Conservation (phyloP, 2,888 invertebrate species). For the Lordiphosa fenestrarum region DNA sequence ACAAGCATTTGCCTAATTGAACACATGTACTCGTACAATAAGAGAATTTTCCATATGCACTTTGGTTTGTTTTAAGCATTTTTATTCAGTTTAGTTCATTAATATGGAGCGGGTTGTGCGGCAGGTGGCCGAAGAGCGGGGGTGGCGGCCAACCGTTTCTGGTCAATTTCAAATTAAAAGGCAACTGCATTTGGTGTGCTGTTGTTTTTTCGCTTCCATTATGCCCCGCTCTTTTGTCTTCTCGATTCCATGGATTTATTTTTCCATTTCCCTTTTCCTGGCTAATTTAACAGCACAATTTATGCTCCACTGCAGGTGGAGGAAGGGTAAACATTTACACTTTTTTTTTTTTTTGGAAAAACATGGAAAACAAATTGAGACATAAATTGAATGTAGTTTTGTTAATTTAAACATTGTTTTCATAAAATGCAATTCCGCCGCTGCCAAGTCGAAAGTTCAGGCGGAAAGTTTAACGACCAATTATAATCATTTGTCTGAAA, state of each 20-base stretch:
- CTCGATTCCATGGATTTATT: conserved; percentile 7
- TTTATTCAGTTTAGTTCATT: conserved; percentile 55
- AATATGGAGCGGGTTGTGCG: conserved; percentile 34
- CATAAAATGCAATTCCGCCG: background rate
- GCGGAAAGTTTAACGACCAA: background rate
- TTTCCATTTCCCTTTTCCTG: conserved; percentile 18
- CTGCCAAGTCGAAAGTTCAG: conserved; percentile 4
- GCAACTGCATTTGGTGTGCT: conserved; percentile 21
- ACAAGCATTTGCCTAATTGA: conserved; percentile 57
- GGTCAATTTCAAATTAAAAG: conserved; percentile 69
- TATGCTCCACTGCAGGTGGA: conserved; percentile 43
- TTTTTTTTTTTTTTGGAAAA: conserved; percentile 18
- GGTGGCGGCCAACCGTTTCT: conserved; percentile 1
- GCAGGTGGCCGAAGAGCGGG: background rate
- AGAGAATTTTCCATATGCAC: conserved; percentile 20
- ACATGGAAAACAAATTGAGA: conserved; percentile 49
- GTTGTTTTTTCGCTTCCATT: background rate
- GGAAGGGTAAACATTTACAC: conserved; percentile 1
- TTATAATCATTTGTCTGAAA: background rate
- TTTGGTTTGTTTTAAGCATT: conserved; percentile 4
- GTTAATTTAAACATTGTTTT: conserved; percentile 50
- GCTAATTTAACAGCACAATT: conserved; percentile 62
- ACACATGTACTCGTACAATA: conserved; percentile 48
- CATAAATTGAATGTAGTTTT: conserved; percentile 47
- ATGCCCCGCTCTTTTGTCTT: conserved; percentile 1